Percentiles rank a stretch among this genome's conserved stretches.
Conservation (phyloP, 2,797 vertebrate species). For the Silurus aristotelis region DNA sequence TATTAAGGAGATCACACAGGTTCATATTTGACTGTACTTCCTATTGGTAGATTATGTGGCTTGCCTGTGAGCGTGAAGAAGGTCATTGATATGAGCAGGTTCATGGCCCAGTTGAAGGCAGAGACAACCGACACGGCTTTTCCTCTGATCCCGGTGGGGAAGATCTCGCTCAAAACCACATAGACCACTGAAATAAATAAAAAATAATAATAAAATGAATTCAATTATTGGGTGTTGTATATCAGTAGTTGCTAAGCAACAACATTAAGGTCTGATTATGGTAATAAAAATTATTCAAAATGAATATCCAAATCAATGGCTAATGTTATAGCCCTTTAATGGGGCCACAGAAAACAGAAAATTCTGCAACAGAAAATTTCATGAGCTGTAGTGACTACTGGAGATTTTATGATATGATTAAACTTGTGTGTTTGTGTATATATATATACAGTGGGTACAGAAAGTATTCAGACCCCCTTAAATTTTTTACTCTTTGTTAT, state of each 20-base stretch:
- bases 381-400: too few species aligned
- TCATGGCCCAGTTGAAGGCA: constrained; percentile 92
- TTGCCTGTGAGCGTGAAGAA: constrained; percentile 91
- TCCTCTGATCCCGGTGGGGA: constrained; percentile 90
- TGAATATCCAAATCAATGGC: background rate
- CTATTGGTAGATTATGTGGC: background rate
- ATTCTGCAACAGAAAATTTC: too few species aligned
- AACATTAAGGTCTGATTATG: background rate
- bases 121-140: constrained; percentile 89
- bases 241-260: background rate
- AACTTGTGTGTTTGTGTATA: too few species aligned
- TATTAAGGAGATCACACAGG: background rate
- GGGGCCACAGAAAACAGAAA: too few species aligned
- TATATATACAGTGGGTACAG: too few species aligned
- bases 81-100: constrained; percentile 92
- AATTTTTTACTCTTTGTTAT: too few species aligned
- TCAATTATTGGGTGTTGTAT: background rate
- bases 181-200: constrained; percentile 84
- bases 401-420: too few species aligned
- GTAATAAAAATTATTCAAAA: background rate
- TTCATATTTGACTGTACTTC: background rate
- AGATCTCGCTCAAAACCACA: constrained; percentile 92
- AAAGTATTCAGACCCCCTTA: too few species aligned
- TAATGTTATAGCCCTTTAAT: too few species aligned
- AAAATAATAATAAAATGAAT: too few species aligned